Evolutionary conservation across 1,140 invertebrate species (phyloP).

Genomic region (Ditylenchus dipsaci): DNA sequence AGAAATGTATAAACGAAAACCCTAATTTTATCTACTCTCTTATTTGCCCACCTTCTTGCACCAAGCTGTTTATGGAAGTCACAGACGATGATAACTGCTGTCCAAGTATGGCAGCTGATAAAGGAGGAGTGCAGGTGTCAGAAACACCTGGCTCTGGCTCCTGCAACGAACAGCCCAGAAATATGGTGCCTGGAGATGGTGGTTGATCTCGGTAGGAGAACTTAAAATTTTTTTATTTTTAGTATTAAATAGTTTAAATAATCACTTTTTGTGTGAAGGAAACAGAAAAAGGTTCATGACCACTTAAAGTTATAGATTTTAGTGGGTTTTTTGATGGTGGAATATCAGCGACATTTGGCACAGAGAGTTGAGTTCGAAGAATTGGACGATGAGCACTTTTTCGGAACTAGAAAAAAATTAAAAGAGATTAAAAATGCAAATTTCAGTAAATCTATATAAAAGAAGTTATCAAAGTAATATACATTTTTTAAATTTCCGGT

Average conservation of each 20-base stretch:
- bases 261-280: neutral
- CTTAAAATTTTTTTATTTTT: neutral
- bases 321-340: neutral
- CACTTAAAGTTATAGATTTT: neutral
- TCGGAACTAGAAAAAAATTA: too few species aligned
- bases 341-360: neutral
- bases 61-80: neutral
- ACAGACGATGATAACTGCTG: neutral
- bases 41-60: too few species aligned
- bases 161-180: neutral
- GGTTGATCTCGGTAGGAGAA: neutral
- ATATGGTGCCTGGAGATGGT: neutral
- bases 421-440: too few species aligned
- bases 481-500: too few species aligned
- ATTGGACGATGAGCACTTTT: neutral
- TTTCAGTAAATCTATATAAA: too few species aligned
- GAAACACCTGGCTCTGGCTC: neutral
- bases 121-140: neutral
- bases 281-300: neutral
- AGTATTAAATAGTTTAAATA: neutral
- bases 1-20: too few species aligned
- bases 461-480: too few species aligned
- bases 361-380: neutral
- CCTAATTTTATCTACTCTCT: too few species aligned
- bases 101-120: neutral